Evolutionary conservation across 2,113 vertebrate genomes (phyloP).

Genomic region (Mesoclemmys tuberculata): DNA sequence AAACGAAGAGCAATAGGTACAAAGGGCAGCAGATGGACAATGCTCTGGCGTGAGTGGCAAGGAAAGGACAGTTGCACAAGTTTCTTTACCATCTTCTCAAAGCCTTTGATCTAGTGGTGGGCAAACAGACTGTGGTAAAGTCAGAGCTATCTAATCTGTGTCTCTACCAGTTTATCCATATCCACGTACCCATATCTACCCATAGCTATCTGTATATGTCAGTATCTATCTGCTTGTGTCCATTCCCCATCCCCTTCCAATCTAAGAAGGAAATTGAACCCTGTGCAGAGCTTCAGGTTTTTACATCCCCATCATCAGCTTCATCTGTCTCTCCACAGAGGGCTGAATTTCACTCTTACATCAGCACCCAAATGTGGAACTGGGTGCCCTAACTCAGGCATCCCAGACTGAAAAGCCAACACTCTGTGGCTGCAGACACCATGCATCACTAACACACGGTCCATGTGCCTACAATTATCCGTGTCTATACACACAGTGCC

Average conservation of each 20-base stretch:
- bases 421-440: not conserved
- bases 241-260: not conserved
- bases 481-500: too few species aligned
- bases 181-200: rapidly evolving
- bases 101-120: not conserved
- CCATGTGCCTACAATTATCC: not conserved
- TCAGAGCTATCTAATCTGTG: not conserved
- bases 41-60: rapidly evolving
- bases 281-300: not conserved
- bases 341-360: not conserved
- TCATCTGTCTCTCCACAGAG: not conserved
- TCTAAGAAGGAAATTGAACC: not conserved
- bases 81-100: not conserved
- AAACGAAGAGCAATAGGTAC: not conserved
- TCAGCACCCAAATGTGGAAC: not conserved
- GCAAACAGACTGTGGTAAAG: not conserved
- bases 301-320: not conserved
- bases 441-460: not conserved
- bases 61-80: not conserved
- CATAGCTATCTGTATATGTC: not conserved
- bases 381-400: not conserved
- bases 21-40: not conserved
- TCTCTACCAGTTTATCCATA: not conserved
- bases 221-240: not conserved
- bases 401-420: not conserved